These are phyloP conservation scores for Ctenomys sociabilis DNA, from an alignment of 2,113 vertebrate genomes.

Conservation along the genomic window DNA sequence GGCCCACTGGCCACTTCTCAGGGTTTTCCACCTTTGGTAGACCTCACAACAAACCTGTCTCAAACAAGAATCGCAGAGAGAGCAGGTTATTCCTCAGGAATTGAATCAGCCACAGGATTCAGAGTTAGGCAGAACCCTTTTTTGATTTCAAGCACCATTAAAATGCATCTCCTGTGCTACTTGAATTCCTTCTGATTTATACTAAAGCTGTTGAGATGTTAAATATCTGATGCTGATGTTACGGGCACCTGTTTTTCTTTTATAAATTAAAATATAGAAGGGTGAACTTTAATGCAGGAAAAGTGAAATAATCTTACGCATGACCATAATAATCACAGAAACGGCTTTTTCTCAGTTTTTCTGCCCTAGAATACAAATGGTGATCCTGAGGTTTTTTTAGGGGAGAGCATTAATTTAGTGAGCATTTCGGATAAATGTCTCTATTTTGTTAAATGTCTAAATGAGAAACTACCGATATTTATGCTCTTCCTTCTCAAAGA, in stretches of 20 bases:
- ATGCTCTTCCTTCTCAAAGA: neutral
- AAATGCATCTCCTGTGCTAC: neutral
- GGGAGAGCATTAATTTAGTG: neutral
- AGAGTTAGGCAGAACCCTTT: neutral
- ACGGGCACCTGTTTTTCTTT: neutral
- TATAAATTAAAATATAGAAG: neutral
- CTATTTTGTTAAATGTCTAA: neutral
- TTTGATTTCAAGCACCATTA: neutral
- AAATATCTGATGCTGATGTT: neutral
- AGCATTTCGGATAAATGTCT: neutral
- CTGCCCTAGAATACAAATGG: neutral
- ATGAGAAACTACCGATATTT: neutral
- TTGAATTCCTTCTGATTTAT: neutral
- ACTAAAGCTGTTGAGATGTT: slow-evolving; percentile 7
- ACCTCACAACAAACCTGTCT: neutral
- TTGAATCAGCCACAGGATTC: neutral
- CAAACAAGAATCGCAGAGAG: neutral
- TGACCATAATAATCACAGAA: neutral
- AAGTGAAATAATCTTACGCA: neutral
- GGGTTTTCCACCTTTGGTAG: neutral
- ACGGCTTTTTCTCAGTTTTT: neutral
- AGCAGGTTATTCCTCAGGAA: neutral
- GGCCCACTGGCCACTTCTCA: neutral
- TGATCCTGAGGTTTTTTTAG: neutral
- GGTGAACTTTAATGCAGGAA: neutral